Percentiles rank a stretch among this genome's conserved stretches.
Conservation (phyloP, 2,113 vertebrate species). For the Hippopotamus amphibius region DNA sequence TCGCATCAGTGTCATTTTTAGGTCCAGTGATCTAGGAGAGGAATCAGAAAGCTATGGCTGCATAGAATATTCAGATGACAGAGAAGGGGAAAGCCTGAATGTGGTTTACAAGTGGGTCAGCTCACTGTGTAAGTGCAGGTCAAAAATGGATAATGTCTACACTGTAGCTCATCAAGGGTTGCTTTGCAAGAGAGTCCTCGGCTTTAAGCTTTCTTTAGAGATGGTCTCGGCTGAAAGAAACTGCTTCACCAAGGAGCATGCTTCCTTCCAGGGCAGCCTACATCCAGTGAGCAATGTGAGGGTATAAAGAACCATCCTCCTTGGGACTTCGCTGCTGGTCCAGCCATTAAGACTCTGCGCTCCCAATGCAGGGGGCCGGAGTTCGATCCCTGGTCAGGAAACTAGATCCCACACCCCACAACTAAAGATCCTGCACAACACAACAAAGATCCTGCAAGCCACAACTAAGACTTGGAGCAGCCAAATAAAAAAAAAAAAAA, state of each 20-base stretch:
- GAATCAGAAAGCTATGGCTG: background rate
- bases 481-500: no score
- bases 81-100: background rate
- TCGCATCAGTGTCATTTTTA: background rate
- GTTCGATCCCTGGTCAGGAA: no score
- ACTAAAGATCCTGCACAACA: no score
- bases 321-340: no score
- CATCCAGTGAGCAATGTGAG: background rate
- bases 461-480: no score
- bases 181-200: background rate
- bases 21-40: no score
- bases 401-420: no score
- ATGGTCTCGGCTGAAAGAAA: background rate
- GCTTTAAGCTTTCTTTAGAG: background rate
- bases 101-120: background rate
- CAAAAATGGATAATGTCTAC: background rate
- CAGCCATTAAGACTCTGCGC: no score
- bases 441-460: no score
- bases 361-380: no score
- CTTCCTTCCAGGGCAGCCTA: background rate
- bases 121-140: background rate
- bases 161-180: background rate
- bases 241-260: background rate
- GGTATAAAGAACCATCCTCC: background rate
- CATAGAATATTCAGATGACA: background rate